Percentiles rank a stretch among this genome's conserved stretches.
phyloP scores from a whole-genome alignment of 1,140 invertebrate species.

The Frieseomelitta varia region DNA sequence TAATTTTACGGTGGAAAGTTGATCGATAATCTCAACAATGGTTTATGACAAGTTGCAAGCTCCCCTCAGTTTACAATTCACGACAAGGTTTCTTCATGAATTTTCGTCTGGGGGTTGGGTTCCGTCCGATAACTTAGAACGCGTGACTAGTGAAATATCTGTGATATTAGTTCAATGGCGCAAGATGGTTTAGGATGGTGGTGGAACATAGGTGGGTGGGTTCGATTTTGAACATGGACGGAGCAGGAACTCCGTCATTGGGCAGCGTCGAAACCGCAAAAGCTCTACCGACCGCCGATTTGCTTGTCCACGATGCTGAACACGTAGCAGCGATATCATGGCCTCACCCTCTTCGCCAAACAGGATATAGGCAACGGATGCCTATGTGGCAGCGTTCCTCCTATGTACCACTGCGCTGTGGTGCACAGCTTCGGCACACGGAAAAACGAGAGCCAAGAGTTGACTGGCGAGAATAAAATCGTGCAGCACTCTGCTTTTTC shows the following conservation, averaged over 20 bases:
- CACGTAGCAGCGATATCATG: slow-evolving; percentile 55
- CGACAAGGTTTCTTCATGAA: too few relatives aligned
- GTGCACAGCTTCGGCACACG: background rate
- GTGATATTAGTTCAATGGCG: background rate
- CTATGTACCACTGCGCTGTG: background rate
- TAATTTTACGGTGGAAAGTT: too few relatives aligned
- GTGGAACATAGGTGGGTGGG: background rate
- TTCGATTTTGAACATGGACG: background rate
- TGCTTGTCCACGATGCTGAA: slow-evolving; percentile 38
- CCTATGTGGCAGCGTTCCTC: background rate
- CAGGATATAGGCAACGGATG: slow-evolving; percentile 24
- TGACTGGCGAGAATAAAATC: slow-evolving; percentile 1
- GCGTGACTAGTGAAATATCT: background rate
- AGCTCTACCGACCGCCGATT: slow-evolving; percentile 35
- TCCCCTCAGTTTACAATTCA: too few relatives aligned
- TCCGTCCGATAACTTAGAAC: background rate
- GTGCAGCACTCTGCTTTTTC: too few relatives aligned
- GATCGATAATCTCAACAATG: too few relatives aligned
- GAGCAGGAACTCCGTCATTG: background rate
- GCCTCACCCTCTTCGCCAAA: slow-evolving; percentile 8
- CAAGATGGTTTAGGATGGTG: background rate
- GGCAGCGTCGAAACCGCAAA: slow-evolving; percentile 6
- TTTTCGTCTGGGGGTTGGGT: too few relatives aligned
- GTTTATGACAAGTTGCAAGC: too few relatives aligned
- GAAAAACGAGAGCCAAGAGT: background rate